Evolutionary conservation across 2,797 vertebrate species (phyloP).

Genomic region (Zenarchopterus dispar): DNA sequence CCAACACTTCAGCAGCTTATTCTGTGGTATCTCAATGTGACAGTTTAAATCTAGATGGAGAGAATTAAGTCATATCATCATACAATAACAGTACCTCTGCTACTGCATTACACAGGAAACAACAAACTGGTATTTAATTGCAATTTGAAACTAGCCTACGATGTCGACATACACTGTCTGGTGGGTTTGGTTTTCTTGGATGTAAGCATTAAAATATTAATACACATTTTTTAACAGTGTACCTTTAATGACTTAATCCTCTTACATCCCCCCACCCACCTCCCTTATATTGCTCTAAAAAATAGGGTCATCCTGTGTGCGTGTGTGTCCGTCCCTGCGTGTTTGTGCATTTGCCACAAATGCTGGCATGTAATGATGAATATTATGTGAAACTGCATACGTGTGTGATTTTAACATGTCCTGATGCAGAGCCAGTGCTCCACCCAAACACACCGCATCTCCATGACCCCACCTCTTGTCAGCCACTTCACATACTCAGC

Average conservation of each 20-base stretch:
- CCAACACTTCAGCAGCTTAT: constrained; percentile 46
- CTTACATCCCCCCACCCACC: constrained; percentile 35
- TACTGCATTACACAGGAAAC: background rate
- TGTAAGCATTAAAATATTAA: constrained; percentile 46
- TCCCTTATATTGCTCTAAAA: constrained; percentile 32
- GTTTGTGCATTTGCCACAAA: constrained; percentile 13
- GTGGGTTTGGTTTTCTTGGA: constrained; percentile 41
- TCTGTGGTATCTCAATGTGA: constrained; percentile 45
- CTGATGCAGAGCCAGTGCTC: constrained; percentile 20
- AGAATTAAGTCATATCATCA: constrained; percentile 13
- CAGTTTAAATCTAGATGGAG: constrained; percentile 53
- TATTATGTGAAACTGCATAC: constrained; percentile 49
- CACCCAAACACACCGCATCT: constrained; percentile 43
- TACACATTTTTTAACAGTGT: constrained; percentile 66
- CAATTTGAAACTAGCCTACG: background rate
- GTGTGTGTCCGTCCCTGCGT: constrained; percentile 4
- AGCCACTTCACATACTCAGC: constrained; percentile 30
- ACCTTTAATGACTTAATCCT: constrained; percentile 73
- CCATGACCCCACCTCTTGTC: constrained; percentile 42
- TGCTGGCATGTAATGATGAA: constrained; percentile 19
- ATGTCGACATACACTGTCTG: background rate
- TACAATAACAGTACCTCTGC: constrained; percentile 1
- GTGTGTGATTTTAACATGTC: constrained; percentile 39
- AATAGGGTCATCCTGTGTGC: constrained; percentile 56
- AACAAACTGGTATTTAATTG: background rate